Evolutionary conservation across 2,797 vertebrate genomes (phyloP).

Genomic region (Adelosebastes latens): DNA sequence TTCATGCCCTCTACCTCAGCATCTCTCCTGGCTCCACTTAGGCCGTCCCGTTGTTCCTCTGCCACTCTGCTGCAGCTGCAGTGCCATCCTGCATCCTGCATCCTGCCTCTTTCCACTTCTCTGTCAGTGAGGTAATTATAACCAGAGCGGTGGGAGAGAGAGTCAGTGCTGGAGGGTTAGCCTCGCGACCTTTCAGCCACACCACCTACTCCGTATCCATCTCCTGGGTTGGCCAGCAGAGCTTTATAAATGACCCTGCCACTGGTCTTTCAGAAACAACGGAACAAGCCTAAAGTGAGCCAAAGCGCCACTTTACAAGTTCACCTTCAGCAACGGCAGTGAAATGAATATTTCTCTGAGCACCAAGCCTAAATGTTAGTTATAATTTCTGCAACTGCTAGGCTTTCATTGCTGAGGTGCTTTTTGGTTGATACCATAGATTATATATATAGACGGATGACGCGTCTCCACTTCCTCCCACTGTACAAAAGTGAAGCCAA

Average conservation of each 20-base stretch:
- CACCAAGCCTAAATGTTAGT: neutral
- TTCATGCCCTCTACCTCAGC: conserved; percentile 10
- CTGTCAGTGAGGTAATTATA: conserved; percentile 60
- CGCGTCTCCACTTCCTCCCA: too few relatives aligned
- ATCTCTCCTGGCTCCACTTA: conserved; percentile 42
- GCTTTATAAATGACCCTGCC: conserved; percentile 20
- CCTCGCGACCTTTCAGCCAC: conserved; percentile 37
- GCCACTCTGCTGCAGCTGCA: conserved; percentile 34
- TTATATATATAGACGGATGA: too few relatives aligned
- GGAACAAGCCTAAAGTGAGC: conserved; percentile 8
- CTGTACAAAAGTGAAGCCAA: too few relatives aligned
- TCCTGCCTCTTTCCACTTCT: conserved; percentile 41
- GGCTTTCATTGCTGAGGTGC: neutral
- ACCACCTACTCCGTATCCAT: conserved; percentile 19
- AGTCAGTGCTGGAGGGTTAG: conserved; percentile 47
- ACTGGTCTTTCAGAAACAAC: conserved; percentile 19
- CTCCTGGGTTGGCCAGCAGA: conserved; percentile 21
- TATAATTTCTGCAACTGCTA: neutral
- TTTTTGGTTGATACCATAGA: neutral
- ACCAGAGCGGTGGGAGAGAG: conserved; percentile 38
- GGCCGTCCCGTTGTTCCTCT: conserved; percentile 31
- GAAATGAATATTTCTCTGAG: conserved; percentile 1
- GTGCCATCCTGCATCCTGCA: conserved; percentile 43
- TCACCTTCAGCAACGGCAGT: neutral
- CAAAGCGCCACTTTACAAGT: conserved; percentile 17